Percentiles rank a stretch among this genome's conserved stretches.
These are phyloP conservation scores for Acropora yongei DNA, from an alignment of 64 coral and sea anemone genomes.

Conservation along the genomic window DNA sequence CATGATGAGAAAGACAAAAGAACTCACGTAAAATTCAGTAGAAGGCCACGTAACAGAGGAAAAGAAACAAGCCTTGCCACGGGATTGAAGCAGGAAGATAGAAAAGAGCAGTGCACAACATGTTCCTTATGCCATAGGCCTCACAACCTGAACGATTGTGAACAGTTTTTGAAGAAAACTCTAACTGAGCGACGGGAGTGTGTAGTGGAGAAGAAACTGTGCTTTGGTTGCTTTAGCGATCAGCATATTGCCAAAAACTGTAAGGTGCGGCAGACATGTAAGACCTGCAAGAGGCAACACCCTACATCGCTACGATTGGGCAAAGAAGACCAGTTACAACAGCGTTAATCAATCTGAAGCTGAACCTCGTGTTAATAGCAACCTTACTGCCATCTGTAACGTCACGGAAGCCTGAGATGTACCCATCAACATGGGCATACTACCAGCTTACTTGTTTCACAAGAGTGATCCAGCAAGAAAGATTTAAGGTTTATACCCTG, in stretches of 20 bases:
- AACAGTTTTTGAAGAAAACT: constrained; percentile 7
- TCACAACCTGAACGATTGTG: constrained; percentile 65
- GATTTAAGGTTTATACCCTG: constrained; percentile 69
- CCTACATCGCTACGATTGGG: constrained; percentile 71
- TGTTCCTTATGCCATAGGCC: constrained; percentile 36
- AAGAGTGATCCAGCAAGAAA: constrained; percentile 35
- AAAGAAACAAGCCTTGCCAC: too few relatives aligned
- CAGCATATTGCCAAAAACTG: constrained; percentile 57
- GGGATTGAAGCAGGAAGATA: neutral
- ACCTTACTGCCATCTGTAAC: constrained; percentile 19
- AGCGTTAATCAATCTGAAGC: neutral
- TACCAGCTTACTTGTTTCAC: constrained; percentile 63
- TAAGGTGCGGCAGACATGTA: constrained; percentile 47
- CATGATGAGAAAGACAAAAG: too few relatives aligned
- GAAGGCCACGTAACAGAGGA: too few relatives aligned
- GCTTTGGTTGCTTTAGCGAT: constrained; percentile 27
- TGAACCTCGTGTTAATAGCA: constrained; percentile 15
- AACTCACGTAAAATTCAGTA: too few relatives aligned
- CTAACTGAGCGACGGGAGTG: constrained; percentile 11
- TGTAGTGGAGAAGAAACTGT: constrained; percentile 49
- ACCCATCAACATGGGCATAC: constrained; percentile 54
- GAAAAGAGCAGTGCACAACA: neutral
- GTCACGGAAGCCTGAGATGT: constrained; percentile 53
- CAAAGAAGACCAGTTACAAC: neutral
- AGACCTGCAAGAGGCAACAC: constrained; percentile 66